phyloP scores from a whole-genome alignment of 2,888 invertebrate species.

The Melikaiella ostensackeni region DNA sequence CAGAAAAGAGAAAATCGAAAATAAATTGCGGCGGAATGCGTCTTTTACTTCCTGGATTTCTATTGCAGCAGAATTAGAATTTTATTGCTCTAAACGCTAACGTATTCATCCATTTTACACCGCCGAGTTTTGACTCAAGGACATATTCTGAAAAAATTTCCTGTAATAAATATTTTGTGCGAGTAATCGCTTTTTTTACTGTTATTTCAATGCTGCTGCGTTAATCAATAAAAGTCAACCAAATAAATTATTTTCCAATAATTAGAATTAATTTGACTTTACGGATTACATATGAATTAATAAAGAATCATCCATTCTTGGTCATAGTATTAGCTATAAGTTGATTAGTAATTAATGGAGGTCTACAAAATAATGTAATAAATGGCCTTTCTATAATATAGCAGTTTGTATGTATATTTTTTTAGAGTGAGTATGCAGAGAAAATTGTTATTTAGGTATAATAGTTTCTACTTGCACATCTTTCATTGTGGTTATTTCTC shows the following conservation, averaged over 20 bases:
- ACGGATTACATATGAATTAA: neutral
- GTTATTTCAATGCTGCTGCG: neutral
- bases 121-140: conserved; percentile 10
- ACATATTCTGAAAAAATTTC: conserved; percentile 18
- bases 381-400: neutral
- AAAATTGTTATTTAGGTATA: conserved; percentile 1
- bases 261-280: neutral
- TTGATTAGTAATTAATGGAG: neutral
- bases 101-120: conserved; percentile 20
- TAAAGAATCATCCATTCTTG: neutral
- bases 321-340: neutral
- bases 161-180: neutral
- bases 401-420: neutral
- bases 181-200: neutral
- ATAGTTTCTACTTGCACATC: conserved; percentile 6
- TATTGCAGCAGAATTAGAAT: conserved; percentile 16
- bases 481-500: conserved; percentile 21
- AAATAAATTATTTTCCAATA: neutral
- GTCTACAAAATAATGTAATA: neutral
- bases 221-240: neutral
- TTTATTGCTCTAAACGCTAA: conserved; percentile 27
- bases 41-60: conserved; percentile 34
- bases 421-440: neutral
- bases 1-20: conserved; percentile 1
- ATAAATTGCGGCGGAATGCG: conserved; percentile 32